A percentile compares a stretch with the other conserved stretches of the same genome.
phyloP scores from a whole-genome alignment of 2,888 invertebrate genomes.

The Lottia scabra region DNA sequence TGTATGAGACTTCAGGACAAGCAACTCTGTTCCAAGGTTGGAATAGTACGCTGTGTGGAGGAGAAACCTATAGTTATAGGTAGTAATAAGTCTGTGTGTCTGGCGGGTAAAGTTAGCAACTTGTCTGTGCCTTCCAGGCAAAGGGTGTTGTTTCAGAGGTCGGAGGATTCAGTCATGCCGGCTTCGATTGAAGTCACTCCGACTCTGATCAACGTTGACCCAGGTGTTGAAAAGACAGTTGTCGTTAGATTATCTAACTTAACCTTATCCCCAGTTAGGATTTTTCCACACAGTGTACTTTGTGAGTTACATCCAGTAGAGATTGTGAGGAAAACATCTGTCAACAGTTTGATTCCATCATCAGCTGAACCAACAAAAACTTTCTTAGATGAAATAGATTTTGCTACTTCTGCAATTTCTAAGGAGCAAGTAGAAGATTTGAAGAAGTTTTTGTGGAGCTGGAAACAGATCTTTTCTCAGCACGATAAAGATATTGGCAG shows the following conservation, averaged over 20 bases:
- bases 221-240: neutral
- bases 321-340: too few species aligned
- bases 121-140: neutral
- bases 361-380: too few species aligned
- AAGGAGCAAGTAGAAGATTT: too few species aligned
- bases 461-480: too few species aligned
- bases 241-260: neutral
- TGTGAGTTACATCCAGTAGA: neutral
- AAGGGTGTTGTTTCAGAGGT: neutral
- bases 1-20: neutral
- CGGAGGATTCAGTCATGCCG: neutral
- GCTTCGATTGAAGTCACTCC: neutral
- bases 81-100: neutral
- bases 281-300: neutral
- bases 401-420: too few species aligned
- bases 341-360: too few species aligned
- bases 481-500: constrained; percentile 11
- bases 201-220: neutral
- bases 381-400: too few species aligned
- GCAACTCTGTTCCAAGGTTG: neutral
- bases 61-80: neutral
- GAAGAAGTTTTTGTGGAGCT: too few species aligned
- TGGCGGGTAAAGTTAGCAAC: neutral
- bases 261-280: neutral
- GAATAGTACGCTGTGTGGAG: neutral